These are phyloP conservation scores for Melierax canorus DNA, from an alignment of 2,113 vertebrate genomes.

Conservation along the genomic window DNA sequence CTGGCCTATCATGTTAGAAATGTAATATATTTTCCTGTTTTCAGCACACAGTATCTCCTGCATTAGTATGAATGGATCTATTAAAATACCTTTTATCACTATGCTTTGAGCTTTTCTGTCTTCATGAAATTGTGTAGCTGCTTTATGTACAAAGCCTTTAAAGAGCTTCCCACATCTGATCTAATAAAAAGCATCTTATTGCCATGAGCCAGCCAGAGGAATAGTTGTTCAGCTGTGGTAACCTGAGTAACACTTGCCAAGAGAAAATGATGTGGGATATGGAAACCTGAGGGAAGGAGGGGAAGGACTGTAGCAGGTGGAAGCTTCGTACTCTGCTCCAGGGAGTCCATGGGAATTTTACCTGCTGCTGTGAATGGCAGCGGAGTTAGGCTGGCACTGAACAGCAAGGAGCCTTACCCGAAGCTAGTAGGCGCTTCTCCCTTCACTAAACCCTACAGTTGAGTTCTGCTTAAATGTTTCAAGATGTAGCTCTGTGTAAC, in stretches of 20 bases:
- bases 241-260: neutral
- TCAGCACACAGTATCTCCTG: neutral
- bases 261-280: neutral
- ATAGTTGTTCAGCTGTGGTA: neutral
- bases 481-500: neutral
- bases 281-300: neutral
- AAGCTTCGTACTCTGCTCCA: neutral
- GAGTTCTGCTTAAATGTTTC: neutral
- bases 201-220: neutral
- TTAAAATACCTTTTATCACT: neutral
- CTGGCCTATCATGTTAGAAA: neutral
- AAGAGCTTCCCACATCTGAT: neutral
- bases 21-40: neutral
- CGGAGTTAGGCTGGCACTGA: neutral
- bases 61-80: neutral
- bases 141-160: neutral
- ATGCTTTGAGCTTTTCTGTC: neutral
- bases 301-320: neutral
- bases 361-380: neutral
- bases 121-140: neutral
- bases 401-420: neutral
- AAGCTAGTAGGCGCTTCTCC: rapidly evolving
- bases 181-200: neutral
- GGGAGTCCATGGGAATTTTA: neutral
- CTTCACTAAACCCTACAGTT: rapidly evolving